phyloP scores from a whole-genome alignment of 2,888 invertebrate genomes.

The Athrips mouffetella region DNA sequence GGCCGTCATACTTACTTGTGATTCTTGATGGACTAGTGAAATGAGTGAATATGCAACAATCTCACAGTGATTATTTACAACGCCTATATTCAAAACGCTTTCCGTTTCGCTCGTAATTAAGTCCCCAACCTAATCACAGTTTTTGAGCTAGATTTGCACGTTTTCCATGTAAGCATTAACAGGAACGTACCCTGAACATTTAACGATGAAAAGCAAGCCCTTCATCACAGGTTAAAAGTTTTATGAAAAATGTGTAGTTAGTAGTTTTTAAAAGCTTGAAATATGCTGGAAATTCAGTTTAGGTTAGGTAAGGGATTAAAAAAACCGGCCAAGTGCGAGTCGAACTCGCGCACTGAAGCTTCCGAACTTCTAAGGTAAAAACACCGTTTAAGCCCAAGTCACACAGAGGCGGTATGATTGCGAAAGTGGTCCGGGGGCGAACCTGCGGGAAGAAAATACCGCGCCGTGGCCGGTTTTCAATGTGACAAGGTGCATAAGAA shows the following conservation, averaged over 20 bases:
- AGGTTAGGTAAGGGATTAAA: too few relatives aligned
- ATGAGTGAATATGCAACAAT: background rate
- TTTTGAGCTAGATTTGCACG: conserved; percentile 5
- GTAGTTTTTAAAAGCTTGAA: background rate
- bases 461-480: too few relatives aligned
- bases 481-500: too few relatives aligned
- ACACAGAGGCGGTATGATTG: too few relatives aligned
- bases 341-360: too few relatives aligned
- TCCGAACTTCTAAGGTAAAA: too few relatives aligned
- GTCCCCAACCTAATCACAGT: background rate
- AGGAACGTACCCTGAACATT: background rate
- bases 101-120: background rate
- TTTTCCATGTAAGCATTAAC: conserved; percentile 6
- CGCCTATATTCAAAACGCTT: background rate
- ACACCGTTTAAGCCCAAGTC: too few relatives aligned
- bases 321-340: too few relatives aligned
- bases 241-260: background rate
- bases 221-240: background rate
- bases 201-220: background rate
- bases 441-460: too few relatives aligned
- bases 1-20: background rate
- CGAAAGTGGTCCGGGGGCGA: too few relatives aligned
- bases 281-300: too few relatives aligned
- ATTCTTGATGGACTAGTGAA: background rate
- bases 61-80: background rate